Base-by-base conservation (phyloP, 1,140 invertebrate species). In the Scylla paramamosain region DNA sequence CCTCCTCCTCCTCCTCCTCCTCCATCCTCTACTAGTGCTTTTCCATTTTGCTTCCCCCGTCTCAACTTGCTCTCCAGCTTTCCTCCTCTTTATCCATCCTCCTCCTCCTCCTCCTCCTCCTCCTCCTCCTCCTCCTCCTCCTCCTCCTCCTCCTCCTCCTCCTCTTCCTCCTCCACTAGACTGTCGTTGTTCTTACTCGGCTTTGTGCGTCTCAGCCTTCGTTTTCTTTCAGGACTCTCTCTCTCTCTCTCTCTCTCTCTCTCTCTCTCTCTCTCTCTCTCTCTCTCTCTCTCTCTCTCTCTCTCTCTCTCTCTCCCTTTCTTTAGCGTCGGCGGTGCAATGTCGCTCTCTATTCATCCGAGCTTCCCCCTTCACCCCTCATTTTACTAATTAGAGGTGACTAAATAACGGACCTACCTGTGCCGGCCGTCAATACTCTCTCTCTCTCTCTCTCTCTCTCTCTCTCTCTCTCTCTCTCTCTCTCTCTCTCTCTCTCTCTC, bases 311-410 rank as follows among this genome's bases (percentile, higher is more conserved):
- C 91, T 32, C 88, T 0, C 1, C 46, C 48, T 31, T 59, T 45
- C 82, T 16, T 12, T 31, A 39, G 59, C 31, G 84, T 93, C 46
- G 32, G 29, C 45, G 28, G 25, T 59, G 93, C 93, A 90, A 90
- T 94, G 93, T 90, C 86, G 93, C 88, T 88, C 89, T 32, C 93
- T 94, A 89, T 94, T 94, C 93, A 94, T 39, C 59, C 29, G 32
- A 29, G 25, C 86, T 39, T 77, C 88, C 93, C 93, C 93, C 77
- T 32, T 90, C 87, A 89, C 93, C 93, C 93, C 93, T 94, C 93
- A 94, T 94, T 84, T 94, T 89, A 82, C 93, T 94, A 94, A 94
- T 94, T 94, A 94, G 93, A 94, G 93, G 87, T 67, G 93, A 94
- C 93, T 94, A 94, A 94, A 94, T 94, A 94, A 94, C 93, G 93